phyloP scores from a whole-genome alignment of 1,140 invertebrate genomes.

The Psilanteris sp. region DNA sequence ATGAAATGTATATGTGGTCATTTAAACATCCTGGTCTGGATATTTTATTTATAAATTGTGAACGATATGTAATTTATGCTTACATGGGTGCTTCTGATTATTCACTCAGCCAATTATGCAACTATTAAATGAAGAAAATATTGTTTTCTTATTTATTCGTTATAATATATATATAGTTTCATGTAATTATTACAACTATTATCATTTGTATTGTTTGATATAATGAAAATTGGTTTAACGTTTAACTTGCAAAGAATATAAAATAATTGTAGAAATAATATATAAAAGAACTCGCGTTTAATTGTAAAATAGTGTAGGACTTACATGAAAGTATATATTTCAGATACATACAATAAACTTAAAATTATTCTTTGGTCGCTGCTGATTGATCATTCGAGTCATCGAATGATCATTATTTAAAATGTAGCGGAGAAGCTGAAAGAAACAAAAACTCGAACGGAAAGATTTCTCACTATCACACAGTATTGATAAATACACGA shows the following conservation, averaged over 20 bases:
- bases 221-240: no score
- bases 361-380: constrained; percentile 49
- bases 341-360: constrained; percentile 16
- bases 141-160: no score
- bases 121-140: no score
- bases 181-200: background rate
- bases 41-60: constrained; percentile 2
- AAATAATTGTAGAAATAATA: no score
- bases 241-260: no score
- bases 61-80: constrained; percentile 44
- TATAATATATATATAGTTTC: background rate
- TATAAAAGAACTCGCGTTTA: no score
- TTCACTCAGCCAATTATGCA: constrained; percentile 2
- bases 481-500: constrained; percentile 15
- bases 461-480: constrained; percentile 1
- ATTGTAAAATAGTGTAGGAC: no score
- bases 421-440: constrained; percentile 20
- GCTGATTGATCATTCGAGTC: constrained; percentile 36
- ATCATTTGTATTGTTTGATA: no score
- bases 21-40: constrained; percentile 5
- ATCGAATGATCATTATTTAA: constrained; percentile 28
- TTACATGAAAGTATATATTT: constrained; percentile 6
- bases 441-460: constrained; percentile 13
- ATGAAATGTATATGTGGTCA: no score
- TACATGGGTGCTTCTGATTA: constrained; percentile 16